Base-by-base conservation (phyloP, 2,888 invertebrate species). In the Boloria selene region DNA sequence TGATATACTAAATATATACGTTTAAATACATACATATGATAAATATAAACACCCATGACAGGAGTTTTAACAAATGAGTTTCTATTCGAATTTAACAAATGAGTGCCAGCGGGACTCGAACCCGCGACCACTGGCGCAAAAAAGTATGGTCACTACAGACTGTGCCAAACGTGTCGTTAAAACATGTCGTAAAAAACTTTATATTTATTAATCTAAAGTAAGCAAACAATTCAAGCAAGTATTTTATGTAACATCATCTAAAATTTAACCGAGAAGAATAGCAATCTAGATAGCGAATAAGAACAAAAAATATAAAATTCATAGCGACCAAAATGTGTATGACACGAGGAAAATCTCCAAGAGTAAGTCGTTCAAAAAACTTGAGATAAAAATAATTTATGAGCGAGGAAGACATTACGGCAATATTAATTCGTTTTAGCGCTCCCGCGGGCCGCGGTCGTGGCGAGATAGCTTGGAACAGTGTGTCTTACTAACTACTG, bases 371-470 rank as follows among this genome's bases (percentile, higher is more conserved):
- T 56, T 56, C 44, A 56, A 56, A 44, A 44, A 54, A 58, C 6
- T 59, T 31, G 17, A 26, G 58, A 59, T 59, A 59, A 59, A 59
- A 59, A 59, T 47, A 59, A 59, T 59, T 59, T 59, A 59, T 59
- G 58, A 47, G 31, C n/a, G 13, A 31, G 47, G 49, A 31, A 59
- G 58, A 59, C 49, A 59, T 59, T 59, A 59, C 16, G 47, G 58
- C 49, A 38, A 47, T 59, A 59, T 59, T 59, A 59, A 59, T 59
- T 59, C 58, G 58, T 59, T 59, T 16, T 22, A 17, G 47, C 44
- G 55, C 22, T 45, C 56, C 31, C 47, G 7, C 26, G n/a, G 26
- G 47, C 26, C n/a, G n/a, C 26, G 49, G 14, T 1, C 14, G 18
- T n/a, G 22, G 18, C 10, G 14, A 18, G 44, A 44, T 56, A 17